phyloP scores from a whole-genome alignment of 1,140 invertebrate genomes.

The Drosophila chauvacae region DNA sequence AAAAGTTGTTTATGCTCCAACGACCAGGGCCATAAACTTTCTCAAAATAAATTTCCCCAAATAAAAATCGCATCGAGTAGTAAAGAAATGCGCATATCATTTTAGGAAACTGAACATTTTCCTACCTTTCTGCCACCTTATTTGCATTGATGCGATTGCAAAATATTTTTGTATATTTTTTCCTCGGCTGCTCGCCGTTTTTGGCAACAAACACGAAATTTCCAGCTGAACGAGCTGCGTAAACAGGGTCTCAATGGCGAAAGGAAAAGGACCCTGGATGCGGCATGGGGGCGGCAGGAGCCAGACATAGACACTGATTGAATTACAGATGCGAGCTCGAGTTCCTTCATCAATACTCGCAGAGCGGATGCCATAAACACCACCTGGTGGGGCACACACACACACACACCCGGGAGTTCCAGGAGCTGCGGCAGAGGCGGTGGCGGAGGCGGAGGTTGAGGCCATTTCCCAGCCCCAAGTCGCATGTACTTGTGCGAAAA shows the following conservation, averaged over 20 bases:
- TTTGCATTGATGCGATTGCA: conserved; percentile 75
- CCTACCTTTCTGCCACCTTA: conserved; percentile 65
- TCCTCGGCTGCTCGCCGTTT: conserved; percentile 5
- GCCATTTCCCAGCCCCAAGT: conserved; percentile 53
- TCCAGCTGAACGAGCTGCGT: conserved; percentile 77
- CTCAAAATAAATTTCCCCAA: conserved; percentile 42
- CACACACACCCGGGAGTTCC: conserved; percentile 8
- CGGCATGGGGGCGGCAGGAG: conserved; percentile 37
- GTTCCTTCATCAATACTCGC: conserved; percentile 83
- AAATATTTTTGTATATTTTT: conserved; percentile 59
- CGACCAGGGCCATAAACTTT: conserved; percentile 20
- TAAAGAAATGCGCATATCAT: conserved; percentile 69
- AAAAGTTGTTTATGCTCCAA: conserved; percentile 39
- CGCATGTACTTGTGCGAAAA: conserved; percentile 69
- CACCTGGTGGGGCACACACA: conserved; percentile 69
- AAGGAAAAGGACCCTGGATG: conserved; percentile 30
- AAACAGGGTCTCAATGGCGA: conserved; percentile 58
- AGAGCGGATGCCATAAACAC: conserved; percentile 84
- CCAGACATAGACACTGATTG: conserved; percentile 83
- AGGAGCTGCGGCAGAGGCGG: background rate
- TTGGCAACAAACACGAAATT: conserved; percentile 59
- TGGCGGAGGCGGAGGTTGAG: background rate
- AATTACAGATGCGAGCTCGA: conserved; percentile 78
- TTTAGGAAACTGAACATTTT: conserved; percentile 55
- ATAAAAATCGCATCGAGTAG: conserved; percentile 44